phyloP scores from a whole-genome alignment of 2,888 invertebrate genomes.

The Teinopalpus imperialis region DNA sequence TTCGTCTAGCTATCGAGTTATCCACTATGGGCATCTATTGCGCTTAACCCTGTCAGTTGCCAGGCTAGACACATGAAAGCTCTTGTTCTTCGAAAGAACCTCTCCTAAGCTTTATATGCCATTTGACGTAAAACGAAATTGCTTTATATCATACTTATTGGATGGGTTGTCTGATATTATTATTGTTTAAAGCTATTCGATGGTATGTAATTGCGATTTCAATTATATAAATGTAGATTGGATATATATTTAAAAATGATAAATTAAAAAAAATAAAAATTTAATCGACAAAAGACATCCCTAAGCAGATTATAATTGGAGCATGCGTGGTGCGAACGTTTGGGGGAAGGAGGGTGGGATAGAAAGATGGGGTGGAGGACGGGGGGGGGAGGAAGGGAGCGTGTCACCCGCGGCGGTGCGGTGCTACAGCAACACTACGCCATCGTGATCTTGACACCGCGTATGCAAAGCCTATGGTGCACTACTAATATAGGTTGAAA shows the following conservation, averaged over 20 bases:
- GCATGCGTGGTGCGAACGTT: constrained; percentile 79
- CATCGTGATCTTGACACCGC: constrained; percentile 80
- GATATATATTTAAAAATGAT: no score
- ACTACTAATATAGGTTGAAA: constrained; percentile 46
- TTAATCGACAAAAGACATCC: constrained; percentile 77
- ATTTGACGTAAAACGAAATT: constrained; percentile 24
- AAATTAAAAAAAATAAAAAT: no score
- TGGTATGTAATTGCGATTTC: background rate
- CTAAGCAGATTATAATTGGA: constrained; percentile 81
- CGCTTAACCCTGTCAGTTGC: constrained; percentile 60
- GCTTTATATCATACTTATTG: constrained; percentile 23
- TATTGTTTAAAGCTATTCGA: constrained; percentile 2
- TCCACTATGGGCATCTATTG: constrained; percentile 57
- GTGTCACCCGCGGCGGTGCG: constrained; percentile 59
- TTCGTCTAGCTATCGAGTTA: constrained; percentile 77
- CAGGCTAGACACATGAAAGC: constrained; percentile 49
- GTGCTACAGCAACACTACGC: constrained; percentile 42
- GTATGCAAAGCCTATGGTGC: constrained; percentile 64
- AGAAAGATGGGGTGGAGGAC: constrained; percentile 49
- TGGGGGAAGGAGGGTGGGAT: constrained; percentile 67
- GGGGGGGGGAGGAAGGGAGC: constrained; percentile 38
- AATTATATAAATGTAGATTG: background rate
- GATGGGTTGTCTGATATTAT: constrained; percentile 15
- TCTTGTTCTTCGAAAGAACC: constrained; percentile 38
- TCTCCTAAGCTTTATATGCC: constrained; percentile 29